Base-by-base conservation (phyloP, 2,797 vertebrate species). In the Sebastes elongatus region DNA sequence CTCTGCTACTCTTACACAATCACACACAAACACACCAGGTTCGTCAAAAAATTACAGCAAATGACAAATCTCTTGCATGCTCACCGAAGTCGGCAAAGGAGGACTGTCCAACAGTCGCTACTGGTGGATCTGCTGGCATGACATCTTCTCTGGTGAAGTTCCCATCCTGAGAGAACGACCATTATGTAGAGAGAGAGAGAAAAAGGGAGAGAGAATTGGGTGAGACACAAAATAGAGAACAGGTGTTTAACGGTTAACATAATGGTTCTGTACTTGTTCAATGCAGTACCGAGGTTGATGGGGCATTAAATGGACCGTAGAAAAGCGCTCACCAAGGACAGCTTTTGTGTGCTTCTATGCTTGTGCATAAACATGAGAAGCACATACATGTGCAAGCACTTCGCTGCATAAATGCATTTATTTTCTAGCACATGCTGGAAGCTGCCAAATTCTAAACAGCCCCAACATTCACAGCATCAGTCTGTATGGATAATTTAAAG, bases 1-100 rank as follows among this genome's bases (percentile, higher is more conserved):
- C 10, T 10, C 59, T 11, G 49, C 18, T 18, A 11, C 18, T 53
- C 13, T 61, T 2, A 62, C 42, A 55, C 53, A 57, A 11, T 30
- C 23, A 33, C 16, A 35, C 35, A 77, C 5, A 76, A 20, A 63
- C 9, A 38, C 23, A 66, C 9, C 1, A 18, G 6, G 52, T n/a
- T 10, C 0, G 2, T 74, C 25, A 65, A 60, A 61, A 27, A 23
- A 27, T 14, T 8, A 71, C 30, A 71, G 46, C 6, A 84, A 65
- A 83, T 3, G 11, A 28, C 10, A 73, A 67, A 82, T 38, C 6
- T 61, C 7, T 30, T 10, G 78, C 3, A 25, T 74, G 86, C 98
- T 97, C 87, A 99, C 98, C 97, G 52, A 99, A 98, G 94, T 99
- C 98, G 10, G 96, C 96, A 86, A 99, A 98, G 16, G 97, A 96